Evolutionary conservation across 2,797 vertebrate genomes (phyloP), one percentile per base, ranked within the genome.

Genomic region (Chanos chanos): DNA sequence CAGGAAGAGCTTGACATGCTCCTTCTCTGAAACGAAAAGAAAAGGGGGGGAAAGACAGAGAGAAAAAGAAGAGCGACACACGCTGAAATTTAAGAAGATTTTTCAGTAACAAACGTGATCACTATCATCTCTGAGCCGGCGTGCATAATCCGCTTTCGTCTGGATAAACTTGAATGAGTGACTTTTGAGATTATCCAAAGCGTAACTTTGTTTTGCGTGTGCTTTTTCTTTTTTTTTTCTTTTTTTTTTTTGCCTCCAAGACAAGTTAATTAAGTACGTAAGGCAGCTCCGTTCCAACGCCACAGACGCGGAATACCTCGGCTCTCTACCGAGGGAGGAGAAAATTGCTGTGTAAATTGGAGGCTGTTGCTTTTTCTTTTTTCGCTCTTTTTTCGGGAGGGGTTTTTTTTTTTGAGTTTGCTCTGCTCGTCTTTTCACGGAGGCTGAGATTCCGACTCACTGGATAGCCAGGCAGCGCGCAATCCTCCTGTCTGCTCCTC

Each of bases 331-430:
- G 55, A 71, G 61, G 47, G 48, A 71, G 64, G 40, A 60, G 54
- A 73, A 70, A 79, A 73, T 73, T 65, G 57, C 68, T 68, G 64
- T 60, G 54, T 73, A 77, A 77, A 79, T 75, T 77, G 70, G 73
- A 70, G 61, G 49, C 27, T 64, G 70, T 63, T 77, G 69, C 43
- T 66, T 44, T 62, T 16, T 10, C 77, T 76, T 79, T 70, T 66
- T 68, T 79, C 70, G n/a, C n/a, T n/a, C n/a, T n/a, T n/a, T n/a
- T n/a, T n/a, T n/a, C n/a, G n/a, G n/a, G n/a, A n/a, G n/a, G n/a
- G n/a, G n/a, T n/a, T n/a, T n/a, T n/a, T n/a, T n/a, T n/a, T 76
- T 76, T 60, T 40, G 50, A 39, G 33, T 19, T 40, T 57, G 55
- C 52, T 68, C 49, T 66, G 64, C 70, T 73, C 37, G n/a, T 49